phyloP scores from a whole-genome alignment of 2,888 invertebrate genomes.

The Helleia helle region DNA sequence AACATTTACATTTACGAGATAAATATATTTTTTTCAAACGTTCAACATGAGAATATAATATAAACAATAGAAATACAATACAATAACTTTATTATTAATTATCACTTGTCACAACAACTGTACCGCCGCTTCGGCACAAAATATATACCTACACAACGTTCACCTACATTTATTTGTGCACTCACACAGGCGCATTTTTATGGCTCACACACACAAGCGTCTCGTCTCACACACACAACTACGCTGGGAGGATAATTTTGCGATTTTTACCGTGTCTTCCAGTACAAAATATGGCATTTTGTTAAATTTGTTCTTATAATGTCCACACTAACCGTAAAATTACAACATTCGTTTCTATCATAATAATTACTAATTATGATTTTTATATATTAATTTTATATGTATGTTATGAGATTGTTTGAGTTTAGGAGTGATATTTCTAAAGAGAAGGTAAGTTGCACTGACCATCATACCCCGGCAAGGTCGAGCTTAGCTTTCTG shows the following conservation, averaged over 20 bases:
- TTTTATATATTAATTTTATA: too few relatives aligned
- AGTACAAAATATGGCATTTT: background rate
- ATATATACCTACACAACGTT: slow-evolving; percentile 60
- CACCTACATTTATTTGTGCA: slow-evolving; percentile 69
- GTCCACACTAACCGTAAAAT: too few relatives aligned
- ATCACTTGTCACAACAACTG: slow-evolving; percentile 28
- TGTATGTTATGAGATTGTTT: too few relatives aligned
- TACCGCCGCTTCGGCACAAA: slow-evolving; percentile 32
- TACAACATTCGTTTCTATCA: too few relatives aligned
- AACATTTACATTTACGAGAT: too few relatives aligned
- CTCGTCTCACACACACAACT: slow-evolving; percentile 32
- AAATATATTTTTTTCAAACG: too few relatives aligned
- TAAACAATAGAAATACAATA: slow-evolving; percentile 1
- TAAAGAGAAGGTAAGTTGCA: too few relatives aligned
- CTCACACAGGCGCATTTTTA: slow-evolving; percentile 57
- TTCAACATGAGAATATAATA: too few relatives aligned
- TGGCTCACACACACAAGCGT: slow-evolving; percentile 41
- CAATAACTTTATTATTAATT: slow-evolving; percentile 18
- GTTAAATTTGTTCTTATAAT: background rate
- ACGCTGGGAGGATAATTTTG: slow-evolving; percentile 47
- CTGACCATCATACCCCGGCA: too few relatives aligned
- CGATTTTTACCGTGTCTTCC: slow-evolving; percentile 35
- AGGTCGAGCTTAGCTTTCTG: too few relatives aligned
- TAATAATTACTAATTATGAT: too few relatives aligned
- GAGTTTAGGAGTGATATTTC: too few relatives aligned